Evolutionary conservation across 2,797 vertebrate genomes (phyloP).

Genomic region (Amphiprion clarkii): DNA sequence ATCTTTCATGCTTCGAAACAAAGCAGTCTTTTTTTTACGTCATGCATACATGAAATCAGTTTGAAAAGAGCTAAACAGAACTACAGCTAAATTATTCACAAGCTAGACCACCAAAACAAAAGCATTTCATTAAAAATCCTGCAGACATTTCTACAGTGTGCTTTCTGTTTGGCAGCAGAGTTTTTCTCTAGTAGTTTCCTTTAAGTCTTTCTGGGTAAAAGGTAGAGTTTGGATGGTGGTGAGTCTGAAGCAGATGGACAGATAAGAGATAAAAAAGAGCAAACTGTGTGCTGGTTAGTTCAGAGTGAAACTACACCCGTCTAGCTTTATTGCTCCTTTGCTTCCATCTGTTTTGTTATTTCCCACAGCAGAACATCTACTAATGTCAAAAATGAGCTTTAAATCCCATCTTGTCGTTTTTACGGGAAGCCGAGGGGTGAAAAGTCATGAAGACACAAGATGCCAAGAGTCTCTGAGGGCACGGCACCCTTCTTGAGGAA

Average conservation of each 20-base stretch:
- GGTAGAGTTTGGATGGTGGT: not conserved
- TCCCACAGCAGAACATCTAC: no score
- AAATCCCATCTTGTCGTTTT: no score
- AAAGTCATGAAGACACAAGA: slow-evolving; percentile 16
- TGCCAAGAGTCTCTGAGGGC: not conserved
- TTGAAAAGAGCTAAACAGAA: not conserved
- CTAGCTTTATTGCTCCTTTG: no score
- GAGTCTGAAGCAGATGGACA: not conserved
- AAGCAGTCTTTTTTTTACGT: not conserved
- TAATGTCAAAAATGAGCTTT: no score
- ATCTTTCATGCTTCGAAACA: no score
- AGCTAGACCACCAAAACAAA: not conserved
- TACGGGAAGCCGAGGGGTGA: not conserved
- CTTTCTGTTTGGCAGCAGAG: no score
- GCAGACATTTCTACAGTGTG: no score
- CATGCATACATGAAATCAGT: not conserved
- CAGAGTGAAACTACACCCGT: no score
- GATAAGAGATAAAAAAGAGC: not conserved
- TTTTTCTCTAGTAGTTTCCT: no score
- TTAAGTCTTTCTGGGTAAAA: not conserved
- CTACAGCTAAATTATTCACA: not conserved
- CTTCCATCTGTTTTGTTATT: no score
- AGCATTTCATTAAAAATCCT: no score
- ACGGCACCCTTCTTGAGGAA: slow-evolving; percentile 10
- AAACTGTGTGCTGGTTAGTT: no score